These are phyloP conservation scores for Grammomys surdaster DNA, from an alignment of 2,113 vertebrate genomes.

Conservation along the genomic window DNA sequence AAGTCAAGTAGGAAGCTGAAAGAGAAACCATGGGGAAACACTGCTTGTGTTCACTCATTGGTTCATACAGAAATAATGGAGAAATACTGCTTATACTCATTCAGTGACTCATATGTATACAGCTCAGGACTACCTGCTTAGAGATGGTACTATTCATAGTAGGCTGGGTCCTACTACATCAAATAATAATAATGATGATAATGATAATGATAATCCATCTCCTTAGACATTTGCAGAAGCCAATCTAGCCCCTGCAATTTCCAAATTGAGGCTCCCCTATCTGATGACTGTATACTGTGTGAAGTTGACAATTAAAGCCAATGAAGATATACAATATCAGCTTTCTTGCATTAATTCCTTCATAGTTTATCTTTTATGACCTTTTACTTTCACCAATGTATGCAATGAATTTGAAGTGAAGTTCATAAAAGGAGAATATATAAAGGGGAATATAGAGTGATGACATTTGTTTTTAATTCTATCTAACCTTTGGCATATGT, in stretches of 20 bases:
- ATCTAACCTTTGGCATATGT: not conserved
- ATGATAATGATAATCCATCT: not conserved
- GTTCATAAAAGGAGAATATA: not conserved
- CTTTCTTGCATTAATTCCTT: conserved; percentile 12
- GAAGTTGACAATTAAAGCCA: not conserved
- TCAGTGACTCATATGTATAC: not conserved
- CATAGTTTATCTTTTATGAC: not conserved
- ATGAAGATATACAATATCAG: not conserved
- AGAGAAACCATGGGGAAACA: not conserved
- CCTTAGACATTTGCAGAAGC: not conserved
- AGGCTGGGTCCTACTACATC: too few relatives aligned
- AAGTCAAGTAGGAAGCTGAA: not conserved
- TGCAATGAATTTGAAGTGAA: not conserved
- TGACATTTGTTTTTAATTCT: conserved; percentile 21
- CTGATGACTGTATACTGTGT: not conserved
- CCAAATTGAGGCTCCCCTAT: not conserved
- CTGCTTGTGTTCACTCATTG: not conserved
- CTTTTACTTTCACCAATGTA: conserved; percentile 20
- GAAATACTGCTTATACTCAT: not conserved
- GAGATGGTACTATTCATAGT: not conserved
- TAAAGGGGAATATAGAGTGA: not conserved
- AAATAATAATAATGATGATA: not conserved
- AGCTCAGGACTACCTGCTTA: not conserved
- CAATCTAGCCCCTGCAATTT: not conserved
- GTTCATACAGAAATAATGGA: not conserved